A percentile compares a stretch with the other conserved stretches of the same genome.
Evolutionary conservation across 2,888 invertebrate genomes (phyloP).

Genomic region (Auanema freiburgensis): DNA sequence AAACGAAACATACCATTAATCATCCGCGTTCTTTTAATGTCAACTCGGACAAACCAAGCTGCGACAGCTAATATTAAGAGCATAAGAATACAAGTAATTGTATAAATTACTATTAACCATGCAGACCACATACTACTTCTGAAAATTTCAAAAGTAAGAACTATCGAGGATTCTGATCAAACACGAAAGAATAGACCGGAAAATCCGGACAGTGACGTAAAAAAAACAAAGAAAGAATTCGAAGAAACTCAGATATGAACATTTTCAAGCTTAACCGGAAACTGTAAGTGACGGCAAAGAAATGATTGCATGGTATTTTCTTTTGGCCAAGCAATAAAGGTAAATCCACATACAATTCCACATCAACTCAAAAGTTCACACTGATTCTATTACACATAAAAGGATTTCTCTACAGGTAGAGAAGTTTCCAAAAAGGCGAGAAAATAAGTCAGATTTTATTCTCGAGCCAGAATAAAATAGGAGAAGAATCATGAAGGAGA

Average conservation of each 20-base stretch:
- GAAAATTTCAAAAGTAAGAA: not conserved
- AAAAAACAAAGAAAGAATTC: not conserved
- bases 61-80: constrained; percentile 13
- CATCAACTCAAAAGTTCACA: too few species aligned
- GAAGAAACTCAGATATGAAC: not conserved
- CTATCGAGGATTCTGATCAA: not conserved
- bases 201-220: not conserved
- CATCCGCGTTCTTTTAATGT: constrained; percentile 12
- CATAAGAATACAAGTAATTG: constrained; percentile 14
- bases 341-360: too few species aligned
- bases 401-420: too few species aligned
- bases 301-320: too few species aligned
- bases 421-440: too few species aligned
- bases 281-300: not conserved
- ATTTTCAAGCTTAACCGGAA: not conserved
- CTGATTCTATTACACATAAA: too few species aligned
- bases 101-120: constrained; percentile 20
- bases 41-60: constrained; percentile 15
- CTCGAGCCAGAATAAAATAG: too few species aligned
- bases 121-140: constrained; percentile 16
- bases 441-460: too few species aligned
- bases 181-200: constrained; percentile 1
- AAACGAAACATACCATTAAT: constrained; percentile 11
- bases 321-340: too few species aligned
- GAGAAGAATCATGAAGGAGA: too few species aligned